Conservation (phyloP, 2,888 invertebrate genomes). For the Conops quadrifasciatus region DNA sequence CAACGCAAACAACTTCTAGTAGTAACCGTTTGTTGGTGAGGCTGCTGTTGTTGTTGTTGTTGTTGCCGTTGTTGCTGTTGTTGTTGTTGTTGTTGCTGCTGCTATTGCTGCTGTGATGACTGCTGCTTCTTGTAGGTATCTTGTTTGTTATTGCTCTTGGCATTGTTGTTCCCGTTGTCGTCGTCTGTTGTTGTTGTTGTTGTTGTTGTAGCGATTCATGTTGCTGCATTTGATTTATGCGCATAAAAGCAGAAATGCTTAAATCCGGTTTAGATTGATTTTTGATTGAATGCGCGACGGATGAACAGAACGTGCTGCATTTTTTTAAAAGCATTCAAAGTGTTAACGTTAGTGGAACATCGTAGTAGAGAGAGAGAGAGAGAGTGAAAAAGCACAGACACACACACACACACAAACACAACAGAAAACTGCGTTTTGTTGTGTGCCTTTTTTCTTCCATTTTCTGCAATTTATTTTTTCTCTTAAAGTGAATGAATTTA, state of each 20-base stretch:
- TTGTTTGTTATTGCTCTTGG: background rate
- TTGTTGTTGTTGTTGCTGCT: constrained; percentile 12
- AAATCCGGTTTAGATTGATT: constrained; percentile 24
- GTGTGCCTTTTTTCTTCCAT: background rate
- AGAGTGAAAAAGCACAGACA: background rate
- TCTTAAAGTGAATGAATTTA: background rate
- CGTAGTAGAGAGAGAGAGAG: background rate
- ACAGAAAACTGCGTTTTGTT: background rate
- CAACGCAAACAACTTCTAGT: constrained; percentile 4
- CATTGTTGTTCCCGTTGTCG: constrained; percentile 21
- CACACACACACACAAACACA: background rate
- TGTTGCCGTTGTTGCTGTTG: constrained; percentile 20
- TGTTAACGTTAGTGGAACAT: background rate
- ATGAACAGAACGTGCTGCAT: constrained; percentile 1
- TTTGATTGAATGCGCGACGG: constrained; percentile 27
- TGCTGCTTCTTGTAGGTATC: constrained; percentile 22
- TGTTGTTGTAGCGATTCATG: constrained; percentile 1
- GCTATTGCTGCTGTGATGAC: constrained; percentile 4
- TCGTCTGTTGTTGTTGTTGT: constrained; percentile 22
- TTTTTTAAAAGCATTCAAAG: constrained; percentile 9
- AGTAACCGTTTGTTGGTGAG: constrained; percentile 4
- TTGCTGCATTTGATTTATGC: constrained; percentile 20
- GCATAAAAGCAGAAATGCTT: constrained; percentile 20
- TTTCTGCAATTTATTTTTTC: background rate
- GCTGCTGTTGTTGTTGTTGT: constrained; percentile 25